Evolutionary conservation across 2,113 vertebrate genomes (phyloP).

Genomic region (Vidua chalybeata): DNA sequence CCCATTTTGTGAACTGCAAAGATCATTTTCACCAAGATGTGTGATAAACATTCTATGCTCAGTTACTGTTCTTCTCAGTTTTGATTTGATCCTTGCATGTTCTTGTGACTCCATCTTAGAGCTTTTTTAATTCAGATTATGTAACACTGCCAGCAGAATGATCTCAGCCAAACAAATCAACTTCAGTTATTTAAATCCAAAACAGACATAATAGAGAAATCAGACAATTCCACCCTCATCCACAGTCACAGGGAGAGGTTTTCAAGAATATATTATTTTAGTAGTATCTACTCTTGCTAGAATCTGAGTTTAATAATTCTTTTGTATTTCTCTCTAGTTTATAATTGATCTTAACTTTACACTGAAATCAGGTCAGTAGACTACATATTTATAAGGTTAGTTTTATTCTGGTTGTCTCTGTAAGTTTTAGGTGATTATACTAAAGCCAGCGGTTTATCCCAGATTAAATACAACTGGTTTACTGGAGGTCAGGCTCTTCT

Average conservation of each 20-base stretch:
- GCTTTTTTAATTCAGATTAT: background rate
- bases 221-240: background rate
- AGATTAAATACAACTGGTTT: slow-evolving; percentile 7
- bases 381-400: background rate
- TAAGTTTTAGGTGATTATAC: slow-evolving; percentile 32
- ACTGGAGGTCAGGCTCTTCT: background rate
- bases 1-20: background rate
- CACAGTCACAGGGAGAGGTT: background rate
- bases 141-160: background rate
- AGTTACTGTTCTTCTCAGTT: background rate
- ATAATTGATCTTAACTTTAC: background rate
- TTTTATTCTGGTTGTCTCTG: background rate
- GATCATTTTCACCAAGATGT: background rate
- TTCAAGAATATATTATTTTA: background rate
- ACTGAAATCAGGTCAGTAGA: background rate
- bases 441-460: slow-evolving; percentile 10
- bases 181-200: slow-evolving; percentile 1
- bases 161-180: background rate
- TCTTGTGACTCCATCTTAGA: background rate
- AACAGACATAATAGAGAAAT: background rate
- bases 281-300: background rate
- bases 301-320: background rate
- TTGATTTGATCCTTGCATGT: background rate
- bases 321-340: background rate
- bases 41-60: background rate